Conservation (phyloP, 2,888 invertebrate species). For the Dicyrtoma fusca region DNA sequence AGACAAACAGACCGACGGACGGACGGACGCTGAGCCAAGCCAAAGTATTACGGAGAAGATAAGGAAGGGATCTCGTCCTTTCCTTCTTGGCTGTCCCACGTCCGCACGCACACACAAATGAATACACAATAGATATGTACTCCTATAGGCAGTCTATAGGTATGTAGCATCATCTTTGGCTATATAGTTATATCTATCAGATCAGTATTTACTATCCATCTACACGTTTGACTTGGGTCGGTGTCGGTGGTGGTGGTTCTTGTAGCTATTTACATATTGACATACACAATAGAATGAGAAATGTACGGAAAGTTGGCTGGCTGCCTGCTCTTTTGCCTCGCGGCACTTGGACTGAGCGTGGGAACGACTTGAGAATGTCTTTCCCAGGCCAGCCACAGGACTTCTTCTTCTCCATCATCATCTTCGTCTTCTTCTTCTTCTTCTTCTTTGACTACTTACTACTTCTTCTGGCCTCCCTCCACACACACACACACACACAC, state of each 20-base stretch:
- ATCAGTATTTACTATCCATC: no score
- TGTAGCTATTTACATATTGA: neutral
- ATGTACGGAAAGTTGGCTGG: conserved; percentile 7
- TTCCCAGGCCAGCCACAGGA: conserved; percentile 43
- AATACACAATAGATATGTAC: no score
- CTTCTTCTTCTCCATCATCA: conserved; percentile 31
- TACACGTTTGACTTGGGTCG: no score
- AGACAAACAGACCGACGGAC: no score
- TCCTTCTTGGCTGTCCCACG: conserved; percentile 1
- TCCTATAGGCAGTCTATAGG: no score
- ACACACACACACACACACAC: no score
- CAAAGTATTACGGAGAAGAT: neutral
- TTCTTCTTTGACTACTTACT: no score
- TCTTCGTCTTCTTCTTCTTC: no score
- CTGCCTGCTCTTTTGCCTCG: conserved; percentile 39
- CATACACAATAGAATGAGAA: conserved; percentile 10
- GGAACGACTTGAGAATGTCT: conserved; percentile 49
- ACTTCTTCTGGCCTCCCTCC: no score
- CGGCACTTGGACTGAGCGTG: conserved; percentile 52
- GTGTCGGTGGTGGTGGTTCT: no score
- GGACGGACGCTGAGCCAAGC: neutral
- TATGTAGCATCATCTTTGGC: no score
- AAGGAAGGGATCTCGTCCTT: neutral
- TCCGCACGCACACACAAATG: conserved; percentile 1
- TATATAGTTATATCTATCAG: no score